These are phyloP conservation scores for Patella pellucida DNA, from an alignment of 2,888 invertebrate genomes.

Conservation along the genomic window DNA sequence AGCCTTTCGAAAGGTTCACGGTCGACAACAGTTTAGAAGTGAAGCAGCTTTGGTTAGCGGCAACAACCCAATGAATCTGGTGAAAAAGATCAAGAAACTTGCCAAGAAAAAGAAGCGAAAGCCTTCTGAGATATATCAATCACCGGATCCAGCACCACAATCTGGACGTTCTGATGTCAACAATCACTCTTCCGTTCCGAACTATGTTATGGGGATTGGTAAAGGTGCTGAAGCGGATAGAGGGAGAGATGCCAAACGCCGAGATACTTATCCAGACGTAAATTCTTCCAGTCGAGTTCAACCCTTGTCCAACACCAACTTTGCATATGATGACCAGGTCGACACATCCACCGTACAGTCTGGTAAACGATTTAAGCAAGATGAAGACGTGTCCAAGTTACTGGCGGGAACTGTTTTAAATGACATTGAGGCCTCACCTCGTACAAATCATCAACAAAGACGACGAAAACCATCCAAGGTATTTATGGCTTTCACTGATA, in stretches of 20 bases:
- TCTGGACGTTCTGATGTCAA: not conserved
- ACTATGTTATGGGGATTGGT: not conserved
- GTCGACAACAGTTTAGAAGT: constrained; percentile 26
- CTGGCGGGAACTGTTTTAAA: not conserved
- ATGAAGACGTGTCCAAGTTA: not conserved
- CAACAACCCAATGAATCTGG: constrained; percentile 16
- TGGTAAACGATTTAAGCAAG: not conserved
- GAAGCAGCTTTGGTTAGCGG: constrained; percentile 15
- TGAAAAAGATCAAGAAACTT: constrained; percentile 26
- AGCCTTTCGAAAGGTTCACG: constrained; percentile 25
- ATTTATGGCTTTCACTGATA: too few species aligned
- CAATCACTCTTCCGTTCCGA: not conserved
- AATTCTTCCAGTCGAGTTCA: not conserved
- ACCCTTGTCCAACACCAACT: not conserved
- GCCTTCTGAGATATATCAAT: not conserved
- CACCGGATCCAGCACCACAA: not conserved
- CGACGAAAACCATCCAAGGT: too few species aligned
- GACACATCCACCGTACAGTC: not conserved
- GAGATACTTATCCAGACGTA: not conserved
- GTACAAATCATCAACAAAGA: too few species aligned
- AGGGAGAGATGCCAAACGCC: not conserved
- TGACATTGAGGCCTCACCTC: not conserved
- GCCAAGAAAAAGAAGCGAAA: constrained; percentile 17
- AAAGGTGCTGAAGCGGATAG: not conserved
- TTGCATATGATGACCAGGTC: not conserved